Base-by-base conservation (phyloP, 2,797 vertebrate genomes). In the Orestias chungarensis region DNA sequence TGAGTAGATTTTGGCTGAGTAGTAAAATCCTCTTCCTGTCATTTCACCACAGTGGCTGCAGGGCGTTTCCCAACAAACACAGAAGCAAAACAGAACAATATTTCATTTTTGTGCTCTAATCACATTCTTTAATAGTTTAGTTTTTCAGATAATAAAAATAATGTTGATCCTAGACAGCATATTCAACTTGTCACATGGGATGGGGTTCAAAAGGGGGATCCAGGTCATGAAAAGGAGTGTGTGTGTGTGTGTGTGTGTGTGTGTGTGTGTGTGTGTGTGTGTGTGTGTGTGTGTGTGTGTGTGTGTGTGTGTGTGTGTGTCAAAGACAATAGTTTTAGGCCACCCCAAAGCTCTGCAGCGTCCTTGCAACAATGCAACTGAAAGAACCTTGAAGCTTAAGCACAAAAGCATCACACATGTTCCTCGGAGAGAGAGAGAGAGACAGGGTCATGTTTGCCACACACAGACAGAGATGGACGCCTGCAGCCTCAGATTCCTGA, bases 1-100 rank as follows among this genome's bases (percentile, higher is more conserved):
- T 79, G 64, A 84, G 70, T 29, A 23, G 74, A 80, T 70, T 76
- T 47, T 55, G 71, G 62, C 35, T 79, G 64, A 84, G 70, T 29
- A 23, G 74, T 87, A 62, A 79, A 88, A 89, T 89, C 80, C 74
- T 68, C 88, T 93, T 94, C 93, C 93, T 92, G 93, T 90, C 89
- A 79, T 78, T 91, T 93, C 89, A 91, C 90, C 86, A 71, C 70
- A 55, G 86, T 73, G 70, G 64, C 84, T 86, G 81, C 78, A 87
- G 92, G 94, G 94, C 94, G 93, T 90, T 84, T 86, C 90, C 91
- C 74, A 52, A 35, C 72, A 15, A 55, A 18, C 44, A 27, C 64
- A 79, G 74, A 86, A 64, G 68, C 33, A 38, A 50, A 31, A 44
- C 64, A 74, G 29, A 65, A 52, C 49, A 29, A 33, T 11, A 31